A percentile compares a stretch with the other conserved stretches of the same genome.
These are phyloP conservation scores for Panagrolaimus sp. DNA, from an alignment of 1,140 invertebrate genomes.

Conservation along the genomic window DNA sequence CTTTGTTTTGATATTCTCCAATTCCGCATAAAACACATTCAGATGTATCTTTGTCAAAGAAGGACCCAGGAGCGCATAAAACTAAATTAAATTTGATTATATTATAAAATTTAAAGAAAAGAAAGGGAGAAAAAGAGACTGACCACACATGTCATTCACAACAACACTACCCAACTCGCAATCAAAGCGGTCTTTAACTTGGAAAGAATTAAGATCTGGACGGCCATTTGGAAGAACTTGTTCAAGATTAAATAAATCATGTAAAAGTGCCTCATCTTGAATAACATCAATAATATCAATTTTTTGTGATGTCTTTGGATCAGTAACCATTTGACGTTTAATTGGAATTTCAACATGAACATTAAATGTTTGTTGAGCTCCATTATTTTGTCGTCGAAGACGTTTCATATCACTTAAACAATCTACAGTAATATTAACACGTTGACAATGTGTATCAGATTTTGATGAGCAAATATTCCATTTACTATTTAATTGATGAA, in stretches of 20 bases:
- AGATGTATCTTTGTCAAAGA: conserved; percentile 68
- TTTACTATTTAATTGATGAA: conserved; percentile 44
- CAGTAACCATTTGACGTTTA: conserved; percentile 19
- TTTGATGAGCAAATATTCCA: conserved; percentile 47
- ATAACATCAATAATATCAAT: conserved; percentile 42
- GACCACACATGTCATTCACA: conserved; percentile 80
- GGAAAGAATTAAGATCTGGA: conserved; percentile 79
- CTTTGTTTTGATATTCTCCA: conserved; percentile 86
- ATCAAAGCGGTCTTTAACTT: conserved; percentile 79
- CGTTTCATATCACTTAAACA: conserved; percentile 22
- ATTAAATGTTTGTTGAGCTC: conserved; percentile 23
- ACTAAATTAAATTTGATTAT: conserved; percentile 65
- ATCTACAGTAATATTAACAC: not conserved
- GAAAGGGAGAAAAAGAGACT: conserved; percentile 51
- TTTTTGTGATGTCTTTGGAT: conserved; percentile 17
- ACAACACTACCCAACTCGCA: conserved; percentile 86
- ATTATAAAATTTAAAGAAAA: conserved; percentile 17
- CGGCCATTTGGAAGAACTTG: conserved; percentile 76
- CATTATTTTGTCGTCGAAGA: conserved; percentile 9
- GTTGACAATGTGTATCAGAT: conserved; percentile 11
- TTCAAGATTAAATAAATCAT: conserved; percentile 51
- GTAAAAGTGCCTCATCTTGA: conserved; percentile 48
- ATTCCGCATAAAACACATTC: conserved; percentile 77
- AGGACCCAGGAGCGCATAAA: conserved; percentile 85
- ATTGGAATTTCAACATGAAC: conserved; percentile 41